These are phyloP conservation scores for Coendou prehensilis DNA, from an alignment of 2,797 vertebrate genomes.

Conservation along the genomic window DNA sequence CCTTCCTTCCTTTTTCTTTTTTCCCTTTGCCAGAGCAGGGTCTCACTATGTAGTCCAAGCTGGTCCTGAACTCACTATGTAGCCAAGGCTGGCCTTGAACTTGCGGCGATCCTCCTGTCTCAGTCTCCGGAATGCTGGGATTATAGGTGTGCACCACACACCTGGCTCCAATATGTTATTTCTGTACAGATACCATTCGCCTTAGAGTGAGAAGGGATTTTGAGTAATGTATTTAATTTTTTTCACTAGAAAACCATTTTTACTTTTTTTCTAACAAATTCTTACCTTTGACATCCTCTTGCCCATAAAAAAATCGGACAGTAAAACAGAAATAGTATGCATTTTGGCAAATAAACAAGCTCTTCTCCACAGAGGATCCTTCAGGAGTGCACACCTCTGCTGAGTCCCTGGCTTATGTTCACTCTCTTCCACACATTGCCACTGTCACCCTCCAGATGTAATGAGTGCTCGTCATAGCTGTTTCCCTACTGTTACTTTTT, in stretches of 20 bases:
- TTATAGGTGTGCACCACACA: neutral
- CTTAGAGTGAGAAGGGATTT: constrained; percentile 34
- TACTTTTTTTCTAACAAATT: constrained; percentile 52
- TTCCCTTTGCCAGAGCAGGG: too few relatives aligned
- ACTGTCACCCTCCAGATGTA: fast-evolving
- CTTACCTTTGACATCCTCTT: neutral
- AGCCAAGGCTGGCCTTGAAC: neutral
- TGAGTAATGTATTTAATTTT: constrained; percentile 33
- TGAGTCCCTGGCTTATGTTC: neutral
- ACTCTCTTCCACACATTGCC: neutral
- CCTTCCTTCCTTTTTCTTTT: too few relatives aligned
- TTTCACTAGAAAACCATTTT: constrained; percentile 38
- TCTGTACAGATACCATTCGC: constrained; percentile 6
- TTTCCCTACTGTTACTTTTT: neutral
- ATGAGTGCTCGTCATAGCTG: neutral
- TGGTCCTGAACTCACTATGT: too few relatives aligned
- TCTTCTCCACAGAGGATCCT: neutral
- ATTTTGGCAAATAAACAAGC: neutral
- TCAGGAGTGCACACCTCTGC: neutral
- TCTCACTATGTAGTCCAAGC: too few relatives aligned
- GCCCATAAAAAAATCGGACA: neutral
- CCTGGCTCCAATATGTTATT: neutral
- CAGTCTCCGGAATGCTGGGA: neutral
- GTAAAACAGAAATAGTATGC: neutral
- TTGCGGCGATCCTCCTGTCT: neutral